These are phyloP conservation scores for Pelodytes ibericus DNA, from an alignment of 2,797 vertebrate species.

Conservation along the genomic window DNA sequence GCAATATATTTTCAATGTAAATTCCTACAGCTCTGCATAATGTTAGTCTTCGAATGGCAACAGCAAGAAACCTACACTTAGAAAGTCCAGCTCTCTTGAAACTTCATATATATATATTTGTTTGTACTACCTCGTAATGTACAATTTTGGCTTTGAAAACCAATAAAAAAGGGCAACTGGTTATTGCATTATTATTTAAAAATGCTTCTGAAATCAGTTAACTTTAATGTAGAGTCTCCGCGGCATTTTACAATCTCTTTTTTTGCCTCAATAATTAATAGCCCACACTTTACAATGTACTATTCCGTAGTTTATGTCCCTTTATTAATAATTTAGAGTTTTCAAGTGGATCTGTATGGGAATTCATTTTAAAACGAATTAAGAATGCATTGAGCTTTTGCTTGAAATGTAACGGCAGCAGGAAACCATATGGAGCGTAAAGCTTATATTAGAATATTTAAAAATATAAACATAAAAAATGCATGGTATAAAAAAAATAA, in stretches of 20 bases:
- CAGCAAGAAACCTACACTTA: no score
- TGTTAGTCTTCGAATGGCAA: no score
- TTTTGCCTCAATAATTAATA: constrained; percentile 47
- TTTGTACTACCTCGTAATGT: neutral
- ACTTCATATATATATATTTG: neutral
- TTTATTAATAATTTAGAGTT: constrained; percentile 41
- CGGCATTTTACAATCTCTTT: constrained; percentile 18
- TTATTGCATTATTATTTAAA: constrained; percentile 2
- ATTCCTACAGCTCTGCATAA: no score
- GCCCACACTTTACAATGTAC: constrained; percentile 2
- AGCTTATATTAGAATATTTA: constrained; percentile 28
- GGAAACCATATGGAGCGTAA: constrained; percentile 31
- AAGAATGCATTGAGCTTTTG: constrained; percentile 31
- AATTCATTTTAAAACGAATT: constrained; percentile 44
- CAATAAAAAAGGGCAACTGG: neutral
- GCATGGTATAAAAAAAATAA: neutral
- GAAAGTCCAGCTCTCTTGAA: no score
- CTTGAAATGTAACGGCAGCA: constrained; percentile 14
- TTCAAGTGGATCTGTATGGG: constrained; percentile 16
- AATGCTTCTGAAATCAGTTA: neutral
- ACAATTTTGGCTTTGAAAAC: neutral
- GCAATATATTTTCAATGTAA: no score
- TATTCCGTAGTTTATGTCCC: constrained; percentile 38
- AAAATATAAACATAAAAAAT: constrained; percentile 42
- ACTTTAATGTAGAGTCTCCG: neutral